Evolutionary conservation across 2,888 invertebrate genomes (phyloP), one percentile per base, ranked within the genome.

Genomic region (Hirtodrosophila confusa): DNA sequence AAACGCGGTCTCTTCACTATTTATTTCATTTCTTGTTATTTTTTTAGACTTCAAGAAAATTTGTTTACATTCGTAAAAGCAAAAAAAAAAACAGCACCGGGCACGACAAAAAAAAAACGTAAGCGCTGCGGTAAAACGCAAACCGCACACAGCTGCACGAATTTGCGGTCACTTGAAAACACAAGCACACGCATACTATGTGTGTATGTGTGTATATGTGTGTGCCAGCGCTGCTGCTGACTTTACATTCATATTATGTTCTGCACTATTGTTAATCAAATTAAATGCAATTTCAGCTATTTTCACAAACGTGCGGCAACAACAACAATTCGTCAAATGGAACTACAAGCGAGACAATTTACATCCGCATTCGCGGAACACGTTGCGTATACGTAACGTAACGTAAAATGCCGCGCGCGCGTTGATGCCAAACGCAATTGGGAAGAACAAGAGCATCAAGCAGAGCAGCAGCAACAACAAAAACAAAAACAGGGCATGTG

Each of bases 391-490:
- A 65, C 60, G 65, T 65, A 65, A 45, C 45, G 33, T 45, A 45
- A 33, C 45, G 45, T 45, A 39, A 64, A 74, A 75, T 70, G 62
- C 62, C 75, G 76, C 73, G 75, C 75, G 73, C 73, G 69, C 65
- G 47, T 44, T 69, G 69, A 65, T 65, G 70, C 70, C 56, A 50
- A 66, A 67, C 73, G 73, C 75, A 73, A 66, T 71, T 66, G 57
- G 57, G 62, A 67, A 69, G 24, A 41, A 31, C 29, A 55, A 48
- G 39, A 29, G 24, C 4, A 33, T 6, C 8, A 31, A 31, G 9
- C 7, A 8, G 31, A 31, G 27, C 27, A 27, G 27, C 29, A 55
- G 17, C 48, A 40, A 10, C 35, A 48, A 40, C 29, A 51, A 41
- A 40, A 63, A 29, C 24, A 24, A 17, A 17, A 1, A 17, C 17